phyloP scores from a whole-genome alignment of 2,113 vertebrate genomes.

The Nanorana parkeri region DNA sequence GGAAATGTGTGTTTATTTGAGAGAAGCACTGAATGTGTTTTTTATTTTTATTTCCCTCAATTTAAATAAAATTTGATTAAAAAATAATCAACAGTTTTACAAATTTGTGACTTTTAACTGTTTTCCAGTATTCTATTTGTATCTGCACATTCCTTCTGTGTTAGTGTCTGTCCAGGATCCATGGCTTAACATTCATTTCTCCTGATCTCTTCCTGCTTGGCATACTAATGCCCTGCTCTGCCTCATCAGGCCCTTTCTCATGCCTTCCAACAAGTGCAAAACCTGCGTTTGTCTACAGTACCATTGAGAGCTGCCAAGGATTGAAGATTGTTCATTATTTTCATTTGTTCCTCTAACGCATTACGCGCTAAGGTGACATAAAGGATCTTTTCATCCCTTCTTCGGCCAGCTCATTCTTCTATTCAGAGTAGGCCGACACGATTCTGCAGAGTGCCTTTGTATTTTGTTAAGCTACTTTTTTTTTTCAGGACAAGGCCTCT shows the following conservation, averaged over 20 bases:
- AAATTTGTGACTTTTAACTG: neutral
- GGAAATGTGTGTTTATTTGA: no score
- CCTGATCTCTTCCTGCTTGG: constrained; percentile 61
- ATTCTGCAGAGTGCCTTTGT: constrained; percentile 68
- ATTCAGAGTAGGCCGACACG: constrained; percentile 67
- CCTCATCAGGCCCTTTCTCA: constrained; percentile 64
- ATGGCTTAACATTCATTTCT: constrained; percentile 50
- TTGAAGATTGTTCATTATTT: constrained; percentile 72
- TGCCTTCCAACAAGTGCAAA: constrained; percentile 65
- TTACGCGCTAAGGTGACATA: constrained; percentile 66
- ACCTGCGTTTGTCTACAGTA: constrained; percentile 68
- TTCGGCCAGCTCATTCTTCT: constrained; percentile 65
- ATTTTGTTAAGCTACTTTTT: constrained; percentile 69
- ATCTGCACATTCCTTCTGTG: neutral
- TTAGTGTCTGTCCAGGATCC: constrained; percentile 42
- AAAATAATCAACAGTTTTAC: no score
- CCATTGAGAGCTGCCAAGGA: constrained; percentile 69
- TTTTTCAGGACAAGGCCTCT: constrained; percentile 69
- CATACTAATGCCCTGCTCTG: constrained; percentile 69
- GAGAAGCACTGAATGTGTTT: no score
- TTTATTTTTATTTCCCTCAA: no score
- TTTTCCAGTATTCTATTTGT: neutral
- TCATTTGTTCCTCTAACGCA: constrained; percentile 67
- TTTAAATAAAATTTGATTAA: no score
- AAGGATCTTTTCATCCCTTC: constrained; percentile 70